Evolutionary conservation across 2,113 vertebrate genomes (phyloP), one percentile per base, ranked within the genome.

Genomic region (Microcebus murinus): DNA sequence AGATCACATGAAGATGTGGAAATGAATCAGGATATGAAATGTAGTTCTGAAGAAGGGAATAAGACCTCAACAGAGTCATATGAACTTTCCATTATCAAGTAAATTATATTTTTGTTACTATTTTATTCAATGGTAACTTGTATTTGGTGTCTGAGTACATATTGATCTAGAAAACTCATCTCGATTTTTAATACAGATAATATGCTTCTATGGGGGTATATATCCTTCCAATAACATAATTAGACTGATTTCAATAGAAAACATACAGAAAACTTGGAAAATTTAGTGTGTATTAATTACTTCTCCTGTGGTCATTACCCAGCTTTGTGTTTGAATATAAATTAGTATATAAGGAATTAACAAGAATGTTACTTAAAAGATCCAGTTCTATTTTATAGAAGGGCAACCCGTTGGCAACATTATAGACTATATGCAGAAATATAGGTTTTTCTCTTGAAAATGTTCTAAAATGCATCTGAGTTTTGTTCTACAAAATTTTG

Each of bases 231-330:
- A 83, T 90, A 57, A 73, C 3, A 27, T 61, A 90, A 77, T 77
- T 59, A 81, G 29, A 20, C 59, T 52, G n/a, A 95, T 90, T 92
- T 73, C 68, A 63, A 15, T 95, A 81, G 70, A 18, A 91, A 85
- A 25, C 71, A 27, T 42, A 93, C 65, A 23, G 61, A 55, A 96
- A 91, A 23, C 70, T n/a, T 74, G 14, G 25, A n/a, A 88, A 93
- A 55, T 20, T 65, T n/a, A 79, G 13, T 25, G 23, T 21, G 67
- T 21, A 73, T 73, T 21, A 87, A 73, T 86, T 42, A 79, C 14
- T 48, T 85, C 67, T 11, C 31, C 15, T 9, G 27, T 50, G 17
- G 17, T 42, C 13, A 55, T 92, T 68, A 82, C 50, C 2, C 59
- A 61, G 80, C 25, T 77, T 77, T 88, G 42, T 67, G 21, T 65